These are phyloP conservation scores for Branchipolynoe longqiensis DNA, from an alignment of 2,888 invertebrate genomes.

Conservation along the genomic window DNA sequence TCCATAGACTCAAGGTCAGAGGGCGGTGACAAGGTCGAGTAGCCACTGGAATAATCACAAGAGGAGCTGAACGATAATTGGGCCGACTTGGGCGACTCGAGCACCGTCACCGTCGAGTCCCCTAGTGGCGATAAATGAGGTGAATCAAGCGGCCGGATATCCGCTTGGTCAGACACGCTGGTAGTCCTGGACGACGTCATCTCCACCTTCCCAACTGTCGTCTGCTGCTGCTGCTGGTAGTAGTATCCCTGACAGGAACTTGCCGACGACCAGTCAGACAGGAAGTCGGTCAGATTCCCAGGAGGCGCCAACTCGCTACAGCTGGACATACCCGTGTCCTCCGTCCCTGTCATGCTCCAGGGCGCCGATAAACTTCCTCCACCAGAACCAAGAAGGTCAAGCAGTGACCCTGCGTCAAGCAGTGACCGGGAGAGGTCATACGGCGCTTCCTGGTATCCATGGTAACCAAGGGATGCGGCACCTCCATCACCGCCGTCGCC, in stretches of 20 bases:
- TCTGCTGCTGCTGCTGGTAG: too few relatives aligned
- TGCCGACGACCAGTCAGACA: background rate
- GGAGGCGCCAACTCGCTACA: too few relatives aligned
- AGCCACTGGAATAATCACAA: too few relatives aligned
- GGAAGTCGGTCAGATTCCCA: background rate
- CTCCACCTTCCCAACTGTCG: too few relatives aligned
- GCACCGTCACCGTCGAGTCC: background rate
- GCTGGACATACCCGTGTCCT: too few relatives aligned
- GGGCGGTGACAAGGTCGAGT: constrained; percentile 7
- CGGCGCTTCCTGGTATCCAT: background rate
- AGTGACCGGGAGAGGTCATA: background rate
- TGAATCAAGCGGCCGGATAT: too few relatives aligned
- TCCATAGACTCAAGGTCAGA: background rate
- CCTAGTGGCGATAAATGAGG: background rate
- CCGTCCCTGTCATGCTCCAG: too few relatives aligned
- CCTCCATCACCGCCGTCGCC: background rate
- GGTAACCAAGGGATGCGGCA: background rate
- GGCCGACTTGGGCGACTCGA: background rate
- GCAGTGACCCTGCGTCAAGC: background rate
- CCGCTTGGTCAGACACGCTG: background rate
- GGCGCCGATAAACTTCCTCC: too few relatives aligned
- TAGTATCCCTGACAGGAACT: background rate
- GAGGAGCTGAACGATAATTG: background rate
- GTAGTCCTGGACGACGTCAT: background rate
- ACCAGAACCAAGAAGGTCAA: background rate